Evolutionary conservation across 2,888 invertebrate genomes (phyloP).

Genomic region (Cheilosia urbana): DNA sequence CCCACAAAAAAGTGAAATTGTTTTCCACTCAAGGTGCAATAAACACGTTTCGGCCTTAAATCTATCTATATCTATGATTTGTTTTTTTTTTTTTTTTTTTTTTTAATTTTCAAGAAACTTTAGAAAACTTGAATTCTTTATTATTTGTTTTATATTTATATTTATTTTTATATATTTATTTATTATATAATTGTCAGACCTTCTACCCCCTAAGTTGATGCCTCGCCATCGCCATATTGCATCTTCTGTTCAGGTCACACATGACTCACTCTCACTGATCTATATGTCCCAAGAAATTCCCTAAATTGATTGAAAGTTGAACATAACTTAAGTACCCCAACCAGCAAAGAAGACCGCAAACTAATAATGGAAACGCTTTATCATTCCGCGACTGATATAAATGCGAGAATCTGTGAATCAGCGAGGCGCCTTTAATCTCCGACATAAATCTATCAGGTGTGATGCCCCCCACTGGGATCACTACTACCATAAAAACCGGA

Average conservation of each 20-base stretch:
- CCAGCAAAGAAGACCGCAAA: slow-evolving; percentile 56
- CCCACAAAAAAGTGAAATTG: too few relatives aligned
- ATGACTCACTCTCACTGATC: slow-evolving; percentile 42
- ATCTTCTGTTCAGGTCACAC: background rate
- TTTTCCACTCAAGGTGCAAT: too few relatives aligned
- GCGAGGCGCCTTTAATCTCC: slow-evolving; percentile 73
- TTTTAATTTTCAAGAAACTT: too few relatives aligned
- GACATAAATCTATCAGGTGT: slow-evolving; percentile 74
- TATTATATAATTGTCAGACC: too few relatives aligned
- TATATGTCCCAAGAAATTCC: slow-evolving; percentile 47
- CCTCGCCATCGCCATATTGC: background rate
- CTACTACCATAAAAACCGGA: slow-evolving; percentile 67
- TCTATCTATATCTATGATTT: too few relatives aligned
- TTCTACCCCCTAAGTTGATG: too few relatives aligned
- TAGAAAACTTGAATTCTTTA: too few relatives aligned
- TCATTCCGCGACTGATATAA: slow-evolving; percentile 56
- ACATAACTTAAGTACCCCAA: slow-evolving; percentile 37
- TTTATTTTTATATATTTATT: too few relatives aligned
- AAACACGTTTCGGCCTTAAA: too few relatives aligned
- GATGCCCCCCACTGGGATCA: slow-evolving; percentile 69
- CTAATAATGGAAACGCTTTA: slow-evolving; percentile 68
- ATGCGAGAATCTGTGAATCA: slow-evolving; percentile 57
- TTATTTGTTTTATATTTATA: too few relatives aligned
- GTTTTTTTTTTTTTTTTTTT: too few relatives aligned
- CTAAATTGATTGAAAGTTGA: slow-evolving; percentile 41